phyloP scores from a whole-genome alignment of 2,888 invertebrate genomes.

The Rhingia rostrata region DNA sequence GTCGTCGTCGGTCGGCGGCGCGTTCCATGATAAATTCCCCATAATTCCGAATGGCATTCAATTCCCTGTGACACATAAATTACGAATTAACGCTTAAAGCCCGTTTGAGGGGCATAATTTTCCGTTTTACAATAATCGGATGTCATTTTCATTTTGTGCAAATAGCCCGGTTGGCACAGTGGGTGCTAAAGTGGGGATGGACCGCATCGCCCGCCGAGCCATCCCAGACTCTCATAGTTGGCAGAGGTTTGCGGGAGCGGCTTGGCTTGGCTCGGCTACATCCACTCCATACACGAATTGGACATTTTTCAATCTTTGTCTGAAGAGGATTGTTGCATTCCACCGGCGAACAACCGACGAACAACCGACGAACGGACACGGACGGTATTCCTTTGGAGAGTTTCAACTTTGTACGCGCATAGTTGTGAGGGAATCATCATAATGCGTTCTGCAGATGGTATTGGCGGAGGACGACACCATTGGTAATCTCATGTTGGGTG shows the following conservation, averaged over 20 bases:
- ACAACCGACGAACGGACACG: slow-evolving; percentile 12
- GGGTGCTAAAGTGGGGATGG: slow-evolving; percentile 60
- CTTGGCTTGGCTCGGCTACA: background rate
- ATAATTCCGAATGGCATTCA: slow-evolving; percentile 83
- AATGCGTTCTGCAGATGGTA: slow-evolving; percentile 55
- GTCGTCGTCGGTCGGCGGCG: background rate
- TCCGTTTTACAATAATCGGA: slow-evolving; percentile 75
- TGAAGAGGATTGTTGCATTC: slow-evolving; percentile 76
- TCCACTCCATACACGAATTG: slow-evolving; percentile 73
- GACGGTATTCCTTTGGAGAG: slow-evolving; percentile 28
- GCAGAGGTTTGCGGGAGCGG: slow-evolving; percentile 16
- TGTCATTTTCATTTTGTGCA: slow-evolving; percentile 77
- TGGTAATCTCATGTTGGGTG: slow-evolving; percentile 74
- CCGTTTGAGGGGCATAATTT: slow-evolving; percentile 77
- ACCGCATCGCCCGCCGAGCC: background rate
- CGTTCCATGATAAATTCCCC: slow-evolving; percentile 81
- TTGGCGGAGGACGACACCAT: slow-evolving; percentile 59
- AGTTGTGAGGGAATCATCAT: slow-evolving; percentile 33
- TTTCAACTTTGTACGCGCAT: slow-evolving; percentile 52
- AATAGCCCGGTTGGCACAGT: slow-evolving; percentile 75
- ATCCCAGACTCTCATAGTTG: background rate
- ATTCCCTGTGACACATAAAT: slow-evolving; percentile 83
- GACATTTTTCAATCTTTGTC: slow-evolving; percentile 83
- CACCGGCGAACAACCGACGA: slow-evolving; percentile 7
- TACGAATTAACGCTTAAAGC: slow-evolving; percentile 83